Base-by-base conservation (phyloP, 1,140 invertebrate species). In the Cotesia typhae region DNA sequence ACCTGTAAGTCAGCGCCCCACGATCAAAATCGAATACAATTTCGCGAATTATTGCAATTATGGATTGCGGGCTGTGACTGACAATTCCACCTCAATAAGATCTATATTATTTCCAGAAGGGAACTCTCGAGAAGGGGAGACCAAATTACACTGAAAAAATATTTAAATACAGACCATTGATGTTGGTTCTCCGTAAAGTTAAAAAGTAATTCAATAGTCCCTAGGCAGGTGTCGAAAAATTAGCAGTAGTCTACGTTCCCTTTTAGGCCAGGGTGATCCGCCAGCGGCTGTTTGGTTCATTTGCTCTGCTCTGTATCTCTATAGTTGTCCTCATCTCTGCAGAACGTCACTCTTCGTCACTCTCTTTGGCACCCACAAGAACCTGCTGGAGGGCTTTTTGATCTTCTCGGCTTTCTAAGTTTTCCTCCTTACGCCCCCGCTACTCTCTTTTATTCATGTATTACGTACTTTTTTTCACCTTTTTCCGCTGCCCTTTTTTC, bases 281-380 rank as follows among this genome's bases (percentile, higher is more conserved):
- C 70, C 81, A 77, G 70, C 28, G 75, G 81, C 77, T 78, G 78
- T 82, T 81, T 82, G 77, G 76, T 75, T 82, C 79, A 80, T 81
- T 81, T 82, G 72, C 75, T 68, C 70, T 76, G 74, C 68, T 55
- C 61, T 67, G 28, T 14, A 6, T 6, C 10, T 47, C 41, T 5
- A 9, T 47, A 6, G 41, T 10, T 7, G 4, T 10, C 10, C 41
- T 9, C 6, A 2, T 47, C 41, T 47, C 41, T 47, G 41, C 41
- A 9, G 6, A 6, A 9, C 6, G 6, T 47, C 6, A 9, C 41
- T 10, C 41, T 10, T 10, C 2, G 36, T 52, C 20, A 4, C 41
- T 28, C 37, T 67, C 55, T 57, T 64, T 35, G 47, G 52, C 36
- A 57, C 55, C 57, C 65, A 47, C 65, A 60, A 67, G 65, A 72